Base-by-base conservation (phyloP, 2,888 invertebrate genomes). In the Drosophila stalkeri region DNA sequence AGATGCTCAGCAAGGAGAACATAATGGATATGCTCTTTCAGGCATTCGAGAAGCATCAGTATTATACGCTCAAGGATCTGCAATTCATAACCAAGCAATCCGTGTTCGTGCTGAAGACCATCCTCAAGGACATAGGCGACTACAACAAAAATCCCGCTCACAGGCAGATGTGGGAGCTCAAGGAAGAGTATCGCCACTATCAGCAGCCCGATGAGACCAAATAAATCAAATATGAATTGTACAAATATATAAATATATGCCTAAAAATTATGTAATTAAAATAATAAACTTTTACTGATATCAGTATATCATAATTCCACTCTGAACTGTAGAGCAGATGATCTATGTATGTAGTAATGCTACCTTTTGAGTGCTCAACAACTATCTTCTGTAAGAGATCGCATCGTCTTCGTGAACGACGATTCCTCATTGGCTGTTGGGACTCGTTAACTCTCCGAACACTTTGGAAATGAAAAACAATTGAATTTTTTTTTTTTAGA, bases 201-300 rank as follows among this genome's bases (percentile, higher is more conserved):
- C 31, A 62, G 9, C 11, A 37, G 4, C 3, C 47, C 3, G n/a
- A 39, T 9, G 31, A 43, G n/a, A 14, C 9, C 18, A 43, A 47
- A 43, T 47, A 41, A 69, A 18, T 56, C 27, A 18, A 23, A 20
- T 52, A 35, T 18, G 20, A 37, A 63, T 37, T 44, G 18, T 18
- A 61, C 12, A 43, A 51, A 27, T 31, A 27, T 27, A 27, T 27
- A 6, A 27, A 27, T 23, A 23, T 27, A 35, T 41, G 23, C 46
- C 9, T 59, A 27, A 27, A 60, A 43, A 62, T 57, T 37, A 59
- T 59, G 59, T 64, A 55, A 63, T 80, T 80, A 77, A 80, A 65
- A 63, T 78, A 78, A 80, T 27, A 27, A 27, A 27, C 27, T 27
- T 27, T 27, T 27, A 27, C 5, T 27, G 27, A 4, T 27, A 27